Evolutionary conservation across 2,113 vertebrate genomes (phyloP).

Genomic region (Periophthalmus modestus): DNA sequence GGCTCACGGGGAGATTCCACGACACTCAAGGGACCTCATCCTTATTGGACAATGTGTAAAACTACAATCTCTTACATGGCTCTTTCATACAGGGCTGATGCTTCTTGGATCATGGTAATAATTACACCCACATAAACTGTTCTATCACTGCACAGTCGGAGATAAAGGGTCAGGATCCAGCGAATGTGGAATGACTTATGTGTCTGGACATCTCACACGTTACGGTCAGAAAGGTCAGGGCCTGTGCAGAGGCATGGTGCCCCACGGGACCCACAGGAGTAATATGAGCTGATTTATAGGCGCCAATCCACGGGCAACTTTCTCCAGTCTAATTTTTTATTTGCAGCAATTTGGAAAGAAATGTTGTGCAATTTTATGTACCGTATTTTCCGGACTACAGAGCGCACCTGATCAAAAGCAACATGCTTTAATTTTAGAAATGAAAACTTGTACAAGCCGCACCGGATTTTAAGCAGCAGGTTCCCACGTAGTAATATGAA

Average conservation of each 20-base stretch:
- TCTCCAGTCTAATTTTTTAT: too few relatives aligned
- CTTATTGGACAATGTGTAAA: conserved; percentile 41
- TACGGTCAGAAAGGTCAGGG: conserved; percentile 48
- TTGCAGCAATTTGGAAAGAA: too few relatives aligned
- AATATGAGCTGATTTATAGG: conserved; percentile 15
- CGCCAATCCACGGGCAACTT: too few relatives aligned
- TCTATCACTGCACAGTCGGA: conserved; percentile 30
- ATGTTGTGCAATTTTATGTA: too few relatives aligned
- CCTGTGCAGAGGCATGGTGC: conserved; percentile 39
- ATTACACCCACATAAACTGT: conserved; percentile 54
- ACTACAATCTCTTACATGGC: conserved; percentile 30
- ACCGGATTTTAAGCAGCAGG: too few relatives aligned
- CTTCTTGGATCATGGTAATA: conserved; percentile 50
- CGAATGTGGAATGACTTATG: conserved; percentile 54
- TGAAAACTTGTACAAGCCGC: too few relatives aligned
- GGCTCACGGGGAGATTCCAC: conserved; percentile 29
- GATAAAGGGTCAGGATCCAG: conserved; percentile 22
- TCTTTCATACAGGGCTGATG: conserved; percentile 41
- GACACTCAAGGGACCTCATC: conserved; percentile 27
- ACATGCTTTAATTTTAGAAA: too few relatives aligned
- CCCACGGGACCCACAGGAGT: conserved; percentile 24
- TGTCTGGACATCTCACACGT: conserved; percentile 55
- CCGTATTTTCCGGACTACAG: too few relatives aligned
- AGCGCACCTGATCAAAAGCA: too few relatives aligned
- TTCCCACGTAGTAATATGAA: too few relatives aligned